Evolutionary conservation across 1,140 invertebrate genomes (phyloP), one percentile per base, ranked within the genome.

Genomic region (Conus betulinus): DNA sequence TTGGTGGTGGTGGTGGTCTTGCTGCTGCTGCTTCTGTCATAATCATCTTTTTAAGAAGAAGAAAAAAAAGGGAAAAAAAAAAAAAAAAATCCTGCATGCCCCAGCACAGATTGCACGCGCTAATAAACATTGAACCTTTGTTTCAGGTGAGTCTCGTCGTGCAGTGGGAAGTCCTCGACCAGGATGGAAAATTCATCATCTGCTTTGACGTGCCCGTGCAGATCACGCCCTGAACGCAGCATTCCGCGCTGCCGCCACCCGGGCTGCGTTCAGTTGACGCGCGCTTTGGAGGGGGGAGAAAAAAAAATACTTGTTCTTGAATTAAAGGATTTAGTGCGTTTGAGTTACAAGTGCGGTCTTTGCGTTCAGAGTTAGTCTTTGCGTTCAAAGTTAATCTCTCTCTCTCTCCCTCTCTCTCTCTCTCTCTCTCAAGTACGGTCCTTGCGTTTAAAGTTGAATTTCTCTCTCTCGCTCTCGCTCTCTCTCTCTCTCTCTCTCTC

Each of bases 91-190:
- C 39, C 63, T 71, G 1, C n/a, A 15, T 17, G 63, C 63, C 63
- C 15, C 63, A 2, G 15, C n/a, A n/a, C 1, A 17, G n/a, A 17
- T 71, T 71, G 63, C n/a, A 39, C 39, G 39, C 39, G 39, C 39
- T 39, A 39, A 39, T 3, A 39, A 39, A 39, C 39, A 39, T 39
- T 39, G 39, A 0, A 39, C 39, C 39, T 39, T 78, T 83, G 11
- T 88, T 90, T 71, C 84, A 90, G 87, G 88, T 91, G n/a, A 39
- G 81, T n/a, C 55, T 88, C 27, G 87, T 86, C 20, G 91, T 91
- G 5, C 89, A 92, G 57, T 92, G 91, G 90, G 90, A 92, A 57
- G 52, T 91, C 17, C 67, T 84, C 23, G 87, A 90, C 79, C 86
- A 86, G 23, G 63, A 84, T 39, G 82, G 87, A 39, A 85, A 88